Percentiles rank a stretch among this genome's conserved stretches.
phyloP scores from a whole-genome alignment of 2,888 invertebrate species.

The Hypselothyrea guttata region DNA sequence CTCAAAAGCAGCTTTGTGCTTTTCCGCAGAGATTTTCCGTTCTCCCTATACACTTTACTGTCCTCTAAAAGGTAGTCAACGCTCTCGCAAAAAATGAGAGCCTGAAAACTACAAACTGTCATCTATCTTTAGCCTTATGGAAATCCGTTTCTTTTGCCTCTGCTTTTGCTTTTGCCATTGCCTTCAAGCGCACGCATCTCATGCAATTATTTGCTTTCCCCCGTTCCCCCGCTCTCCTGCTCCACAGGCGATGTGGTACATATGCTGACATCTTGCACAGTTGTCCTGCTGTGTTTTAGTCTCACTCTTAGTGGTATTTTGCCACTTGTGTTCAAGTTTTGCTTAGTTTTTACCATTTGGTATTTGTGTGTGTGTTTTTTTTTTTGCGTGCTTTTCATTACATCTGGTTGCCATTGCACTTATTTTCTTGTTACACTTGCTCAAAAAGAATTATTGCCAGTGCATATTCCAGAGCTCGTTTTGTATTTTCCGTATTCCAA shows the following conservation, averaged over 20 bases:
- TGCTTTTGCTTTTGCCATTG: neutral
- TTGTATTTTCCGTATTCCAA: slow-evolving; percentile 4
- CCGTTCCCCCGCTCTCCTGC: neutral
- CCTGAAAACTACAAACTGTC: slow-evolving; percentile 31
- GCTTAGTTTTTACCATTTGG: slow-evolving; percentile 13
- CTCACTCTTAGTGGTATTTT: slow-evolving; percentile 27
- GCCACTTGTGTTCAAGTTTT: slow-evolving; percentile 15
- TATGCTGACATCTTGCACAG: slow-evolving; percentile 26
- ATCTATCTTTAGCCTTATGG: slow-evolving; percentile 57
- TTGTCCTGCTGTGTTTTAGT: slow-evolving; percentile 7
- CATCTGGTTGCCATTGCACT: slow-evolving; percentile 53
- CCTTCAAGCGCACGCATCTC: slow-evolving; percentile 32
- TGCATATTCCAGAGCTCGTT: slow-evolving; percentile 45
- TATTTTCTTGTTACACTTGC: slow-evolving; percentile 68
- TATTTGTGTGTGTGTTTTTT: too few relatives aligned
- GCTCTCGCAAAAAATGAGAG: neutral
- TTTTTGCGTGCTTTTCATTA: slow-evolving; percentile 49
- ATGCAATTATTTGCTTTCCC: slow-evolving; percentile 2
- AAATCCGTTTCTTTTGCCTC: slow-evolving; percentile 47
- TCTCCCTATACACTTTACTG: slow-evolving; percentile 7
- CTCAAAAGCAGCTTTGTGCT: slow-evolving; percentile 14
- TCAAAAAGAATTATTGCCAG: slow-evolving; percentile 71
- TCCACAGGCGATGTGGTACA: too few relatives aligned
- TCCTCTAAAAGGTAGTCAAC: slow-evolving; percentile 34
- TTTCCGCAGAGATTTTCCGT: slow-evolving; percentile 15